Evolutionary conservation across 2,797 vertebrate species (phyloP).

Genomic region (Carduelis carduelis): DNA sequence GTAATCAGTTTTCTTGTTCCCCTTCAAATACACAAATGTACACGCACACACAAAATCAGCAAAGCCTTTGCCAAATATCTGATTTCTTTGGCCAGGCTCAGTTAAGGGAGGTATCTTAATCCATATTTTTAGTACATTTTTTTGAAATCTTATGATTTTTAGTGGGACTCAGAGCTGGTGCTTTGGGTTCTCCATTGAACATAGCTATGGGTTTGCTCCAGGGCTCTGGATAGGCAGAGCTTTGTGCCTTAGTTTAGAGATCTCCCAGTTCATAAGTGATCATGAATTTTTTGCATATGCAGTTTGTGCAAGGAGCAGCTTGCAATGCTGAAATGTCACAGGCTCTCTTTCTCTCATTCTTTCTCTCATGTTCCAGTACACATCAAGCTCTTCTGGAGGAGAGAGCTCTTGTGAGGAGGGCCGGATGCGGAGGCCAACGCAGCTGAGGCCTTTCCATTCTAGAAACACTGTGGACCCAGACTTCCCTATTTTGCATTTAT

Average conservation of each 20-base stretch:
- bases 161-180: neutral
- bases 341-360: neutral
- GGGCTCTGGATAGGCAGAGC: neutral
- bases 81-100: neutral
- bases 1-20: neutral
- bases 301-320: neutral
- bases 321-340: neutral
- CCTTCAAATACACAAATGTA: neutral
- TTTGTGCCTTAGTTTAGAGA: neutral
- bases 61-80: neutral
- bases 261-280: neutral
- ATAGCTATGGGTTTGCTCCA: neutral
- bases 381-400: conserved; percentile 91
- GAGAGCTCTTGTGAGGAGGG: conserved; percentile 93
- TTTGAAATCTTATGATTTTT: neutral
- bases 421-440: conserved; percentile 81
- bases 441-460: conserved; percentile 89
- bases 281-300: neutral
- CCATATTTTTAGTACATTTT: neutral
- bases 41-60: neutral
- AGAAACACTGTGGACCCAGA: conserved; percentile 85
- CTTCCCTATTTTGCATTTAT: conserved; percentile 80
- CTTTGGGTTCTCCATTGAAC: neutral
- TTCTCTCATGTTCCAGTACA: conserved; percentile 79
- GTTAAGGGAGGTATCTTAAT: neutral